Evolutionary conservation across 1,140 invertebrate species (phyloP).

Genomic region (Pteromalus puparum): DNA sequence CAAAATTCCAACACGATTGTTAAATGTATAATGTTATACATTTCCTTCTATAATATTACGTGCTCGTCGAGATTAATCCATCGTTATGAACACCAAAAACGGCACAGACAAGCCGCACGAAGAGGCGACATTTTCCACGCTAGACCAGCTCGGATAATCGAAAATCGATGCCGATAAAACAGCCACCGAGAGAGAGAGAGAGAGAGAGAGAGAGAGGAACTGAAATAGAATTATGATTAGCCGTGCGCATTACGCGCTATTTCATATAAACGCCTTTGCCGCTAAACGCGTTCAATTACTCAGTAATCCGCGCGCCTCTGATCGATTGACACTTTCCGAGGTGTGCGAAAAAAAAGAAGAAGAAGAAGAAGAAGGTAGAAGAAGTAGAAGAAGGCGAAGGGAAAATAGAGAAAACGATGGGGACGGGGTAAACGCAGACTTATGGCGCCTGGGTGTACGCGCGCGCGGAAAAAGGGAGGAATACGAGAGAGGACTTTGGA

Average conservation of each 20-base stretch:
- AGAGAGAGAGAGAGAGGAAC: conserved; percentile 25
- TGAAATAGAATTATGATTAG: conserved; percentile 67
- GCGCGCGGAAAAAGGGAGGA: neutral
- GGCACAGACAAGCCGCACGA: too few species aligned
- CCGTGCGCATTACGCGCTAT: conserved; percentile 55
- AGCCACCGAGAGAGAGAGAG: conserved; percentile 19
- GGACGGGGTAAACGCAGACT: neutral
- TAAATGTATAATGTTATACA: too few species aligned
- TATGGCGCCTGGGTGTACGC: neutral
- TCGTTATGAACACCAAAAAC: too few species aligned
- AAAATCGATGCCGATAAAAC: conserved; percentile 64
- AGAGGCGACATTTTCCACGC: neutral
- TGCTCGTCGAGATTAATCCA: too few species aligned
- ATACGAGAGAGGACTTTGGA: neutral
- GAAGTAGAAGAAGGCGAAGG: neutral
- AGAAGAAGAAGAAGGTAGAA: neutral
- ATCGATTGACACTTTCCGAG: conserved; percentile 44
- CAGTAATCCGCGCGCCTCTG: neutral
- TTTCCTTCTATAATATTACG: too few species aligned
- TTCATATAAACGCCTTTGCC: conserved; percentile 42
- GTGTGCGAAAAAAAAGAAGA: neutral
- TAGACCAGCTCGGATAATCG: conserved; percentile 60
- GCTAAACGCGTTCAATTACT: conserved; percentile 28
- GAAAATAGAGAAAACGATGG: neutral
- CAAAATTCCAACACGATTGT: too few species aligned